These are phyloP conservation scores for Euschistus heros DNA, from an alignment of 1,140 invertebrate genomes.

Conservation along the genomic window DNA sequence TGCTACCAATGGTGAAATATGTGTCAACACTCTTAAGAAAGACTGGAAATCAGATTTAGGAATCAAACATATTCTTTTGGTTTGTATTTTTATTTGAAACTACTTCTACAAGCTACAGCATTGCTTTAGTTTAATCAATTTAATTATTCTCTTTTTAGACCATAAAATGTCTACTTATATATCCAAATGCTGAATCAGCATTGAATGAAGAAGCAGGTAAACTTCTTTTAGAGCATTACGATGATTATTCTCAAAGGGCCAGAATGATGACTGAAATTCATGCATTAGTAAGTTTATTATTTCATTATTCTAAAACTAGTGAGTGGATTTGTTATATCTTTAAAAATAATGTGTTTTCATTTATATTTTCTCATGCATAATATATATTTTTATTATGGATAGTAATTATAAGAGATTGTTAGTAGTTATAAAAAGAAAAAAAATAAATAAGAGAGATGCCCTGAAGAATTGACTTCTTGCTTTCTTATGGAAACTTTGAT, in stretches of 20 bases:
- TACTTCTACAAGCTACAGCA: not conserved
- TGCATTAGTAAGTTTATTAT: constrained; percentile 48
- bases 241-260: constrained; percentile 79
- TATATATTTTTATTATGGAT: no score
- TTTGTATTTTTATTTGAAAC: constrained; percentile 37
- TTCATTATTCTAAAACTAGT: not conserved
- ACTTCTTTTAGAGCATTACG: constrained; percentile 78
- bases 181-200: constrained; percentile 89
- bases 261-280: constrained; percentile 93
- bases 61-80: constrained; percentile 88
- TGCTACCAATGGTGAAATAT: constrained; percentile 87
- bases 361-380: no score
- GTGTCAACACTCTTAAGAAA: constrained; percentile 93
- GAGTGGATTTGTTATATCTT: no score
- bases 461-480: no score
- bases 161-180: constrained; percentile 84
- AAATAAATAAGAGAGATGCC: no score
- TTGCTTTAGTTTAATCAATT: constrained; percentile 4
- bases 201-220: constrained; percentile 90
- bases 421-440: no score
- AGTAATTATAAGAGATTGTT: no score
- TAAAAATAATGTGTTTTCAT: no score
- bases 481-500: no score
- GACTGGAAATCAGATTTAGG: constrained; percentile 95
- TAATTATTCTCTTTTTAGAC: constrained; percentile 47